Conservation (phyloP, 92 coral and sea anemone genomes). For the Parazoanthus atlanticus region DNA sequence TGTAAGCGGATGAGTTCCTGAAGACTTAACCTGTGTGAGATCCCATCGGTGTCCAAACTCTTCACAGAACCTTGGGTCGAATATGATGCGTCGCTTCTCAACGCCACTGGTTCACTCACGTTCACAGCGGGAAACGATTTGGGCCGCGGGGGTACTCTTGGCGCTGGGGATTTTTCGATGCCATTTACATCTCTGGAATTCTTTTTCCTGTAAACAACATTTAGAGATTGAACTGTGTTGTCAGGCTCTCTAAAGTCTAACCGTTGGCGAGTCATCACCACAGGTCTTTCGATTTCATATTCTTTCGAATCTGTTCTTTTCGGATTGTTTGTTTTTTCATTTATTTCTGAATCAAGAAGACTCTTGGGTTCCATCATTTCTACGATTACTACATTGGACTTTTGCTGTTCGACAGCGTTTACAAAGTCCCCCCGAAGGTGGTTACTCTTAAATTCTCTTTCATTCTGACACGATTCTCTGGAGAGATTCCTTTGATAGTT, state of each 20-base stretch:
- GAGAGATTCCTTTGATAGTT: neutral
- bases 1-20: conserved; percentile 92
- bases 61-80: conserved; percentile 40
- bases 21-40: conserved; percentile 79
- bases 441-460: neutral
- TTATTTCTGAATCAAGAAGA: neutral
- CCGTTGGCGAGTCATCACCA: neutral
- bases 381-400: neutral
- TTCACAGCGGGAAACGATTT: conserved; percentile 31
- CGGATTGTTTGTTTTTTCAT: neutral
- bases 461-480: neutral
- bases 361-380: neutral
- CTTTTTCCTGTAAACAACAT: conserved; percentile 32
- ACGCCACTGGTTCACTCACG: neutral
- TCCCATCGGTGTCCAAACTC: conserved; percentile 29
- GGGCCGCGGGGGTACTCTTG: conserved; percentile 24
- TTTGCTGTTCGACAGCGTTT: conserved; percentile 20
- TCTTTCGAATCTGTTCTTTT: conserved; percentile 12
- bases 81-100: conserved; percentile 19
- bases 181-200: neutral
- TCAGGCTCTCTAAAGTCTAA: conserved; percentile 6
- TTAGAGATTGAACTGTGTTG: neutral
- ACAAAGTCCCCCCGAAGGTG: neutral
- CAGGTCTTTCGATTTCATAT: conserved; percentile 15
- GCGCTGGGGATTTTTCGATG: neutral